Percentiles rank a stretch among this genome's conserved stretches.
phyloP scores from a whole-genome alignment of 1,140 invertebrate genomes.

The Ceratosolen fusciceps region DNA sequence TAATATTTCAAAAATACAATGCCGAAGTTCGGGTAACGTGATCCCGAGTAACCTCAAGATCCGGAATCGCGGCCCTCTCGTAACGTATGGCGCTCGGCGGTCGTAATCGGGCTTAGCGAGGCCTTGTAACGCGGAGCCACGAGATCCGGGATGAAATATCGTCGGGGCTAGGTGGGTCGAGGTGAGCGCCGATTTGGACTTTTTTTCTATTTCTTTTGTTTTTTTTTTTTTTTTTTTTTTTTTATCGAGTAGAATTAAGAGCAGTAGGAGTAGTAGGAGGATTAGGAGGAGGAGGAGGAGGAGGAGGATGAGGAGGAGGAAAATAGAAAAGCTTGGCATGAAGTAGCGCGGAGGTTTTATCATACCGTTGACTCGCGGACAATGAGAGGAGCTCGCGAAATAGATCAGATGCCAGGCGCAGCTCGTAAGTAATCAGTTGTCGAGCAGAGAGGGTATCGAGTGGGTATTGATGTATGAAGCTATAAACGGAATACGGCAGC shows the following conservation, averaged over 20 bases:
- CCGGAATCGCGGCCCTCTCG: background rate
- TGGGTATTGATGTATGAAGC: constrained; percentile 9
- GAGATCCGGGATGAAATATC: background rate
- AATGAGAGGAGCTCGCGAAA: background rate
- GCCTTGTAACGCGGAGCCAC: background rate
- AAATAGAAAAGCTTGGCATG: background rate
- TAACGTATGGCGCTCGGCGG: no score
- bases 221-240: no score
- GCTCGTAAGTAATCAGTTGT: constrained; percentile 23
- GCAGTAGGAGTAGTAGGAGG: no score
- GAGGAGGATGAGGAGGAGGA: no score
- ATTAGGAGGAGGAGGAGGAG: no score
- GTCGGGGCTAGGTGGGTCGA: background rate
- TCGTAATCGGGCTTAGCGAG: no score
- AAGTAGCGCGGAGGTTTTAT: background rate
- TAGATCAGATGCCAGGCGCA: background rate
- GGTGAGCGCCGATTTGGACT: background rate
- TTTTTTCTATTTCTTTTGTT: no score
- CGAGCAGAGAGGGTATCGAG: constrained; percentile 4
- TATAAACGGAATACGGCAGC: background rate
- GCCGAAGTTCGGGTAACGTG: background rate
- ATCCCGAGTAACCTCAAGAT: background rate
- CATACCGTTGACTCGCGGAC: no score
- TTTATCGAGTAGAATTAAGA: no score
- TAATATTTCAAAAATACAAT: background rate